Conservation (phyloP, 2,888 invertebrate genomes). For the Latrodectus hesperus region DNA sequence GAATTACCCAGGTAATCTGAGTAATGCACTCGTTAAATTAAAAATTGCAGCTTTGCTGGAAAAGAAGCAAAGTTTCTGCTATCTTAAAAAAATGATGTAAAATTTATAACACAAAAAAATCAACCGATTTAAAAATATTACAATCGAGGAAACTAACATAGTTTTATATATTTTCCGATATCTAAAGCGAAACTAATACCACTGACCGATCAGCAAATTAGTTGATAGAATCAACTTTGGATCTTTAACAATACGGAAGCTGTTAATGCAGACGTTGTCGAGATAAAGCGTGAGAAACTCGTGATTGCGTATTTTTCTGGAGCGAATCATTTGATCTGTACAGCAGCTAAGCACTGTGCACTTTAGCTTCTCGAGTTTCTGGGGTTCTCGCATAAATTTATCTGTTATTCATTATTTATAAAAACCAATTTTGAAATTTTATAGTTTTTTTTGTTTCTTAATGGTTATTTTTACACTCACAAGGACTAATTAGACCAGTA, state of each 20-base stretch:
- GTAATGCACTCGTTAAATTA: no score
- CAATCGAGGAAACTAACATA: not conserved
- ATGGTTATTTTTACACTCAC: no score
- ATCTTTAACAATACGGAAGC: not conserved
- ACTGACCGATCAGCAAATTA: not conserved
- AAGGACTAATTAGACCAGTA: no score
- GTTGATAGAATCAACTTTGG: not conserved
- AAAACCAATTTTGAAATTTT: no score
- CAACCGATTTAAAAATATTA: not conserved
- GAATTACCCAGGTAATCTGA: no score
- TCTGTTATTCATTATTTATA: no score
- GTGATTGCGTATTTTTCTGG: not conserved
- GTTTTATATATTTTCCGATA: not conserved
- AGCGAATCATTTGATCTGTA: not conserved
- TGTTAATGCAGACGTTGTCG: not conserved
- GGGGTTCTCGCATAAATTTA: no score
- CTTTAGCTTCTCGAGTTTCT: no score
- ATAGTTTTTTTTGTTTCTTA: no score
- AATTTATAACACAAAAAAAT: not conserved
- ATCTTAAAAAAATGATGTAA: no score
- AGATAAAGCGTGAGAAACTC: not conserved
- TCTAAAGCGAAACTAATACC: not conserved
- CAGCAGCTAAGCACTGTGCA: not conserved
- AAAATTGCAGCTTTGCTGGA: no score
- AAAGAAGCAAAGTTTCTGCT: no score